phyloP scores from a whole-genome alignment of 2,113 vertebrate genomes.

The Pteropus alecto region DNA sequence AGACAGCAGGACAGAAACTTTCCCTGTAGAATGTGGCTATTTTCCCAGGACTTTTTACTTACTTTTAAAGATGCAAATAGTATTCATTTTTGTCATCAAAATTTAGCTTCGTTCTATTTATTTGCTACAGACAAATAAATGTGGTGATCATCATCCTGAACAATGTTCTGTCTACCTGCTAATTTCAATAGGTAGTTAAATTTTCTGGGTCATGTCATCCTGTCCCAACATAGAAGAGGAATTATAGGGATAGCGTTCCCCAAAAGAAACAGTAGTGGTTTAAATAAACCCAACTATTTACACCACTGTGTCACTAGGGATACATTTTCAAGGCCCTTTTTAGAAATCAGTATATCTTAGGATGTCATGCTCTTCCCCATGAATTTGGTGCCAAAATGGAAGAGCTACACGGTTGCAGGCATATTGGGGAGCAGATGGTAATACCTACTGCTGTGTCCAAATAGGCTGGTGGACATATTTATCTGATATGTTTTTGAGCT shows the following conservation, averaged over 20 bases:
- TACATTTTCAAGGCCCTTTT: slow-evolving; percentile 77
- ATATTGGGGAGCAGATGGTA: slow-evolving; percentile 85
- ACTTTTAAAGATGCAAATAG: neutral
- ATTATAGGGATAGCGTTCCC: neutral
- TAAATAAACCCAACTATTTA: slow-evolving; percentile 50
- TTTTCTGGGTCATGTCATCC: slow-evolving; percentile 65
- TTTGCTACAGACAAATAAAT: slow-evolving; percentile 33
- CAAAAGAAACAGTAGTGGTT: slow-evolving; percentile 16
- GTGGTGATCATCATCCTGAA: neutral
- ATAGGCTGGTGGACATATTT: slow-evolving; percentile 81
- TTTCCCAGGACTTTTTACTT: neutral
- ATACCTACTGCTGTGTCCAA: slow-evolving; percentile 83
- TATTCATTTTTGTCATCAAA: neutral
- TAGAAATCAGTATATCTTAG: slow-evolving; percentile 75
- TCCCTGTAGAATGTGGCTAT: neutral
- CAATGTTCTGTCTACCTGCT: slow-evolving; percentile 24
- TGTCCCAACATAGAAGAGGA: neutral
- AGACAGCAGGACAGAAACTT: neutral
- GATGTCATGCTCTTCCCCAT: slow-evolving; percentile 69
- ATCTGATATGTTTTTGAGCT: slow-evolving; percentile 79
- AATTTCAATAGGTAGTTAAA: neutral
- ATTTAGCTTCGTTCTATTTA: slow-evolving; percentile 38
- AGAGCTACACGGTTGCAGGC: slow-evolving; percentile 69
- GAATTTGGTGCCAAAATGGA: slow-evolving; percentile 79
- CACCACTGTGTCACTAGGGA: slow-evolving; percentile 51